Evolutionary conservation across 2,113 vertebrate species (phyloP).

Genomic region (Gadus chalcogrammus): DNA sequence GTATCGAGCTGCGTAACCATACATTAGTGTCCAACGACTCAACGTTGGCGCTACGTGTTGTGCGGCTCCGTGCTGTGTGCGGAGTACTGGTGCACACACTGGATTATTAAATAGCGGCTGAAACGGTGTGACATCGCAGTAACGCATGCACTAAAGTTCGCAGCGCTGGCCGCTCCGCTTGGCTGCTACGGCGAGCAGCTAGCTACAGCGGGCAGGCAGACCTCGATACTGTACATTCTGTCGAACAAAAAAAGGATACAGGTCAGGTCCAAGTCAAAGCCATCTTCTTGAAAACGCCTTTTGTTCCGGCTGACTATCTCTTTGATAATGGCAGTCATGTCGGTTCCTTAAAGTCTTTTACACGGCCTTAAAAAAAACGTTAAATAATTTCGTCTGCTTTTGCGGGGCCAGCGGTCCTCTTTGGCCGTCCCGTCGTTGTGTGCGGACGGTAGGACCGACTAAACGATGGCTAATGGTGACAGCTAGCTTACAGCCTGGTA

Average conservation of each 20-base stretch:
- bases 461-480: conserved; percentile 29
- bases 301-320: conserved; percentile 94
- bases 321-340: conserved; percentile 91
- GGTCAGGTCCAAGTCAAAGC: conserved; percentile 96
- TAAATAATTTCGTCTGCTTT: conserved; percentile 37
- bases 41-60: too few species aligned
- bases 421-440: conserved; percentile 9
- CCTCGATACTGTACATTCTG: neutral
- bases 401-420: conserved; percentile 16
- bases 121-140: neutral
- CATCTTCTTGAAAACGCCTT: conserved; percentile 93
- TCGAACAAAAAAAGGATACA: conserved; percentile 80
- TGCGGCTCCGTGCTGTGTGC: neutral
- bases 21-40: neutral
- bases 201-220: too few species aligned
- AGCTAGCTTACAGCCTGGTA: conserved; percentile 27
- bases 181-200: neutral
- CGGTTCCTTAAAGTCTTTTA: conserved; percentile 43
- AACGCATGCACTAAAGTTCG: too few species aligned
- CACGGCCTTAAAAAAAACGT: conserved; percentile 31
- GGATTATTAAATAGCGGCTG: neutral
- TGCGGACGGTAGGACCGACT: conserved; percentile 1
- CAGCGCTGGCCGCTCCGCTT: too few species aligned
- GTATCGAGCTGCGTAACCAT: neutral
- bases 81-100: neutral